Evolutionary conservation across 2,888 invertebrate genomes (phyloP).

Genomic region (Apamea epomidion): DNA sequence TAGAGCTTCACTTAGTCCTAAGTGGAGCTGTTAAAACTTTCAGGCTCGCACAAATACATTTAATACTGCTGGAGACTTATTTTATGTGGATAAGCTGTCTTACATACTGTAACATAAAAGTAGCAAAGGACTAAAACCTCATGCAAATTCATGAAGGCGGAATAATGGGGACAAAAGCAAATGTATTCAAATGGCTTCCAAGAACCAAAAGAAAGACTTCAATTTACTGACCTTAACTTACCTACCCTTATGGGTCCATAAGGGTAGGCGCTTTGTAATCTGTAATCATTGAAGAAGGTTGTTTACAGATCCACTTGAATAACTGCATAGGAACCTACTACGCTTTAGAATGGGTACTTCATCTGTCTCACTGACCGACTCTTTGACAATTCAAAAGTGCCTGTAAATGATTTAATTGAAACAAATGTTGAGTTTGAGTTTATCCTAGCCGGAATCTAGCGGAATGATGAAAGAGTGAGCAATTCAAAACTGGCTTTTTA

Average conservation of each 20-base stretch:
- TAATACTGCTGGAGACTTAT: not conserved
- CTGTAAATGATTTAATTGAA: not conserved
- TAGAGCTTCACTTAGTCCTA: not conserved
- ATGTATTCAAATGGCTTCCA: conserved; percentile 10
- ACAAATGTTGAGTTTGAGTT: not conserved
- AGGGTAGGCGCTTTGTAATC: too few relatives aligned
- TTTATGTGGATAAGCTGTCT: not conserved
- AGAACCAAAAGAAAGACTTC: conserved; percentile 1
- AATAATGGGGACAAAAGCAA: not conserved
- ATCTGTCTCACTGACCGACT: too few relatives aligned
- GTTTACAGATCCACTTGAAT: not conserved
- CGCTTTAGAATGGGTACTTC: not conserved
- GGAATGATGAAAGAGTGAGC: not conserved
- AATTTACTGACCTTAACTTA: not conserved
- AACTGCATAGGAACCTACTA: not conserved
- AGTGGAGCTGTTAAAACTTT: conserved; percentile 14
- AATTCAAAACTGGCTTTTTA: not conserved
- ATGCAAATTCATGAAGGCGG: conserved; percentile 16
- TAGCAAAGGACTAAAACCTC: conserved; percentile 8
- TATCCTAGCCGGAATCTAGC: not conserved
- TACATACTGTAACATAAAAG: conserved; percentile 11
- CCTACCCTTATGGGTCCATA: not conserved
- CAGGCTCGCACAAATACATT: not conserved
- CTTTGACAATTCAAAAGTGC: not conserved
- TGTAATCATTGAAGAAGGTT: not conserved